A percentile compares a stretch with the other conserved stretches of the same genome.
These are phyloP conservation scores for Archips crataeganus DNA, from an alignment of 2,888 invertebrate species.

Conservation along the genomic window DNA sequence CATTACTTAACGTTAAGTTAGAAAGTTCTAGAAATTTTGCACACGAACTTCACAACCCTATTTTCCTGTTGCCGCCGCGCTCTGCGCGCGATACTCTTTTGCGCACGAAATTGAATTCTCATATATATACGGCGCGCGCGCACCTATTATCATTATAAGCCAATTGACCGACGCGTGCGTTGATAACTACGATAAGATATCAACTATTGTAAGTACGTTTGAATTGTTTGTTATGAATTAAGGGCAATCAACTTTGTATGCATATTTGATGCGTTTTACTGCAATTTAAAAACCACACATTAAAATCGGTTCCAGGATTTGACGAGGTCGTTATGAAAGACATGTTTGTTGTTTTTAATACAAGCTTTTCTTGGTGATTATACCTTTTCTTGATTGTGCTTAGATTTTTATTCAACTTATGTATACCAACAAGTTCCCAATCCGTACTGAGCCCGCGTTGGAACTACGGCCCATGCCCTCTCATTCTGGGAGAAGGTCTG, in stretches of 20 bases:
- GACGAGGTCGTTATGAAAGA: too few species aligned
- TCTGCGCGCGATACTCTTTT: conserved; percentile 20
- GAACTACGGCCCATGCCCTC: too few species aligned
- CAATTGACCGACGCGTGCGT: not conserved
- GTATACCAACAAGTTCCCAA: too few species aligned
- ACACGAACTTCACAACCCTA: not conserved
- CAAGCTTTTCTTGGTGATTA: too few species aligned
- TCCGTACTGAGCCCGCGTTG: too few species aligned
- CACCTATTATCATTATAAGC: conserved; percentile 12
- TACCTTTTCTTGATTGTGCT: too few species aligned
- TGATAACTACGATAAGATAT: conserved; percentile 35
- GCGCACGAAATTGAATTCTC: conserved; percentile 22
- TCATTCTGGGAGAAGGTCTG: too few species aligned
- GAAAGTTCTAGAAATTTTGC: conserved; percentile 3
- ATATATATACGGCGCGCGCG: conserved; percentile 14
- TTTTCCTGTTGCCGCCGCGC: not conserved
- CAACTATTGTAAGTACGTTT: conserved; percentile 19
- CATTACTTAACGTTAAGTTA: not conserved
- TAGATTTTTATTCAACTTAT: too few species aligned
- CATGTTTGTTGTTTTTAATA: too few species aligned
- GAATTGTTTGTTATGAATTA: conserved; percentile 33
- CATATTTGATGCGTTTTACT: not conserved
- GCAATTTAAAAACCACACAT: too few species aligned
- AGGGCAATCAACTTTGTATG: not conserved
- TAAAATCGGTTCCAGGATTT: too few species aligned